These are phyloP conservation scores for Bucco capensis DNA, from an alignment of 2,113 vertebrate species.

Conservation along the genomic window DNA sequence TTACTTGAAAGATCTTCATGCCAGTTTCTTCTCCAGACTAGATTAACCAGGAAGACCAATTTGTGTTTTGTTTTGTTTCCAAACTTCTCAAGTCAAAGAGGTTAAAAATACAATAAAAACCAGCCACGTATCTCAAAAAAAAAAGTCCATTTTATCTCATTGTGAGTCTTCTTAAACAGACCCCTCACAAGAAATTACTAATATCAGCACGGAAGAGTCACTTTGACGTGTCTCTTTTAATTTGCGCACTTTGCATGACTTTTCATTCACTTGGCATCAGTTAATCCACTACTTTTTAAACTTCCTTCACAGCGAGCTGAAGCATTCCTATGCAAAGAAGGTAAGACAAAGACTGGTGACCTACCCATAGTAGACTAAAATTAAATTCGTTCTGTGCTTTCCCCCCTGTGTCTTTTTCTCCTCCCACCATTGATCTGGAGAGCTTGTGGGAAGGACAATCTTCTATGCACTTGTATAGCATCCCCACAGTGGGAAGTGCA, in stretches of 20 bases:
- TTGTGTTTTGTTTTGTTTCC: background rate
- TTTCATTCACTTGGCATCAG: background rate
- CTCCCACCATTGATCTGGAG: background rate
- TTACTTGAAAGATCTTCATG: background rate
- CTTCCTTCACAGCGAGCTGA: background rate
- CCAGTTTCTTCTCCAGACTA: background rate
- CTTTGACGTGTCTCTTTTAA: background rate
- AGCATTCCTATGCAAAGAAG: background rate
- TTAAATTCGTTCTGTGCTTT: background rate
- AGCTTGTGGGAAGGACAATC: background rate
- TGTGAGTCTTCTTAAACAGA: background rate
- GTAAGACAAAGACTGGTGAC: background rate
- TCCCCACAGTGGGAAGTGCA: background rate
- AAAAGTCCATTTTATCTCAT: background rate
- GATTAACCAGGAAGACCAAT: background rate
- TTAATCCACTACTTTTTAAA: background rate
- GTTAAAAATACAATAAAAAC: background rate
- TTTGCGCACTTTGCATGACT: background rate
- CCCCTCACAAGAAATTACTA: background rate
- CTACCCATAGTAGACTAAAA: background rate
- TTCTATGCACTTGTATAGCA: background rate
- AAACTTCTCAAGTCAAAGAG: background rate
- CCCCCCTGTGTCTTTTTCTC: background rate
- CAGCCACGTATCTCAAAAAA: background rate
- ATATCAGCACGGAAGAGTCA: background rate